phyloP scores from a whole-genome alignment of 2,888 invertebrate species.

The Folsomia candida region DNA sequence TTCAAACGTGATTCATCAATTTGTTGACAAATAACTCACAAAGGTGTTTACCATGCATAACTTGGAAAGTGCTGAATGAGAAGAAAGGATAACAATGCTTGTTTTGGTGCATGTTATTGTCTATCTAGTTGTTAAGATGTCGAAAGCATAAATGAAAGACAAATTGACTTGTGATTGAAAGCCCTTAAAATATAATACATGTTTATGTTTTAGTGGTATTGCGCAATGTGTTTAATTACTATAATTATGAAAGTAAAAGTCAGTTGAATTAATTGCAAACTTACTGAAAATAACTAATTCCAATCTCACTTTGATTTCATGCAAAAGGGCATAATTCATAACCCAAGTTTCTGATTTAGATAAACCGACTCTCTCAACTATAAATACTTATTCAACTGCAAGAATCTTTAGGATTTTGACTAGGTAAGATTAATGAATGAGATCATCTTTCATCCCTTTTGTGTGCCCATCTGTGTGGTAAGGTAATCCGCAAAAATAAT shows the following conservation, averaged over 20 bases:
- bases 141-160: no score
- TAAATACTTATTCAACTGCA: no score
- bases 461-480: not conserved
- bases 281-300: not conserved
- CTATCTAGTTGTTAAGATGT: no score
- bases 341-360: no score
- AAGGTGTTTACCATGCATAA: not conserved
- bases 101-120: no score
- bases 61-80: no score
- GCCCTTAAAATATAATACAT: no score
- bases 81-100: not conserved
- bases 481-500: not conserved
- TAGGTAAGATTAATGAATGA: constrained; percentile 19
- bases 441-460: constrained; percentile 13
- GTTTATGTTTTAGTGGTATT: no score
- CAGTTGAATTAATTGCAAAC: not conserved
- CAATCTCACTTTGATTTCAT: not conserved
- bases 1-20: not conserved
- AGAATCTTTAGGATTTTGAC: not conserved
- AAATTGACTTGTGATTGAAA: no score
- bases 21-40: not conserved
- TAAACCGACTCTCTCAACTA: no score
- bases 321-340: not conserved
- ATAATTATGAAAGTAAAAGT: not conserved
- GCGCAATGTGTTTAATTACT: not conserved